Evolutionary conservation across 2,113 vertebrate genomes (phyloP).

Genomic region (Cettia cetti): DNA sequence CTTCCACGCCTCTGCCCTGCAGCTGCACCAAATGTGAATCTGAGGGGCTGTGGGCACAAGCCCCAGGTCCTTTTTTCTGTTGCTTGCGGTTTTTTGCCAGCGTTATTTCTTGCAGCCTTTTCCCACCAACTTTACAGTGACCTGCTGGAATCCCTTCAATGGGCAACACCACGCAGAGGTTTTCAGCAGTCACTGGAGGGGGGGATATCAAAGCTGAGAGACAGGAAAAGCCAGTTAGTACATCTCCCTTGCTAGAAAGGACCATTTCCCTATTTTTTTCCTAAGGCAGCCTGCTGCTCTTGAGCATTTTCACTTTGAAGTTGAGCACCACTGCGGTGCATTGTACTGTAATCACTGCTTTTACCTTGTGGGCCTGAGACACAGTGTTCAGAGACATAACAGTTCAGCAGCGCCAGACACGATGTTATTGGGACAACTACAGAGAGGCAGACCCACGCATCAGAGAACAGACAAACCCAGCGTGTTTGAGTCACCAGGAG

Average conservation of each 20-base stretch:
- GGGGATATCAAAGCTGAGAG: constrained; percentile 28
- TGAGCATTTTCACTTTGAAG: constrained; percentile 9
- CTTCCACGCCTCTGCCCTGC: neutral
- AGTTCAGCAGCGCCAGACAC: neutral
- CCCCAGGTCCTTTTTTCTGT: neutral
- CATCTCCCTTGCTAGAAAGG: constrained; percentile 22
- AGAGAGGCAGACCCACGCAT: neutral
- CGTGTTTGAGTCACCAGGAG: neutral
- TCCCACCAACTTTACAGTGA: neutral
- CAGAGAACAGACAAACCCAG: constrained; percentile 9
- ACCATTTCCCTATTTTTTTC: constrained; percentile 1
- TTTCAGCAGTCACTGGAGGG: neutral
- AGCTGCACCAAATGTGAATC: neutral
- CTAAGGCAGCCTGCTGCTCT: neutral
- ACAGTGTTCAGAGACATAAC: constrained; percentile 12
- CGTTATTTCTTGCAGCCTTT: neutral
- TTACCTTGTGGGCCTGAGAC: constrained; percentile 16
- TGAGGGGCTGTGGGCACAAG: neutral
- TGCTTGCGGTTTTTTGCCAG: neutral
- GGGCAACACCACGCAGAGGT: neutral
- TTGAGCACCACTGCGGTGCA: neutral
- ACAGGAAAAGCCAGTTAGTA: constrained; percentile 34
- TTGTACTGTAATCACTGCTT: neutral
- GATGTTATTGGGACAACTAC: constrained; percentile 14
- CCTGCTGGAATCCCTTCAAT: neutral